These are phyloP conservation scores for Vimba vimba DNA, from an alignment of 2,113 vertebrate species.

Conservation along the genomic window DNA sequence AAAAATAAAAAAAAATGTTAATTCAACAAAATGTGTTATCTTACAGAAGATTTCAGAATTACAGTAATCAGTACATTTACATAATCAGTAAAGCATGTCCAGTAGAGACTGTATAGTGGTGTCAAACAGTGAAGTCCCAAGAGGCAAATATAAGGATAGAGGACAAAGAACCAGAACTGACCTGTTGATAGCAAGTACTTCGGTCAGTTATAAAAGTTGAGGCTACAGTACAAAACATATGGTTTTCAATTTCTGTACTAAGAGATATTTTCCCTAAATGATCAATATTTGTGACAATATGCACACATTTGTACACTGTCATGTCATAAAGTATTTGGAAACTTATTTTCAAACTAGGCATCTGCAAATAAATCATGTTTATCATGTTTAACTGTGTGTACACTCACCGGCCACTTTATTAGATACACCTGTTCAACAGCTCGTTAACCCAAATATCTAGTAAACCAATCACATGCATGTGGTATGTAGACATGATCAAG, in stretches of 20 bases:
- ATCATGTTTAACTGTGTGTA: no score
- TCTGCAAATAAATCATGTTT: no score
- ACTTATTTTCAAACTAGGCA: no score
- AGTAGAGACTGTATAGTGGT: slow-evolving; percentile 1
- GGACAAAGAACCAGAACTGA: slow-evolving; percentile 31
- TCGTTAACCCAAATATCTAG: no score
- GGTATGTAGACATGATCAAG: no score
- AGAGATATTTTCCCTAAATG: background rate
- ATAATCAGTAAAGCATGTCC: background rate
- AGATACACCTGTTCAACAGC: no score
- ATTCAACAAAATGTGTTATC: background rate
- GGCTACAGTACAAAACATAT: background rate
- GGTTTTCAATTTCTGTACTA: slow-evolving; percentile 28
- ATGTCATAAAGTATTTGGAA: background rate
- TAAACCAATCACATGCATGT: no score
- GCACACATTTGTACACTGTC: background rate
- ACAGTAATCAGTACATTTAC: background rate
- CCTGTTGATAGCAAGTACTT: slow-evolving; percentile 19
- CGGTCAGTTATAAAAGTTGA: background rate
- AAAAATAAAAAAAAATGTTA: no score
- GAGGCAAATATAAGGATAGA: slow-evolving; percentile 9
- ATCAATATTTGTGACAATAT: background rate
- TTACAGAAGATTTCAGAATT: background rate
- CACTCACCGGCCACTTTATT: no score
- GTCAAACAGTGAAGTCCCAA: slow-evolving; percentile 34